A percentile compares a stretch with the other conserved stretches of the same genome.
These are phyloP conservation scores for Drosophila kurseongensis DNA, from an alignment of 1,140 invertebrate species.

Conservation along the genomic window DNA sequence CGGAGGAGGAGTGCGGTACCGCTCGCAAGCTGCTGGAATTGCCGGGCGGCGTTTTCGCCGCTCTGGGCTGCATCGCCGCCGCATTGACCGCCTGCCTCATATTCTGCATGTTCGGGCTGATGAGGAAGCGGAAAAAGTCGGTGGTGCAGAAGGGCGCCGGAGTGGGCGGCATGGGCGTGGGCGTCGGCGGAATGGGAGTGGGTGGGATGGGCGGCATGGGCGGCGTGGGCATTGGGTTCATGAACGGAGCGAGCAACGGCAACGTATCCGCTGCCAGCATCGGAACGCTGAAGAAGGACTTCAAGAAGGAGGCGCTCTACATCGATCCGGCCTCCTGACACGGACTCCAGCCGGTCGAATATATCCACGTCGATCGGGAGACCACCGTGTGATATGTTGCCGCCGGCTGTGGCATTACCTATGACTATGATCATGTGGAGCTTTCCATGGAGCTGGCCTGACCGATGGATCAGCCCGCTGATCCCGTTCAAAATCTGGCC, in stretches of 20 bases:
- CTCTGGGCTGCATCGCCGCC: conserved; percentile 86
- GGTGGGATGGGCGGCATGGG: conserved; percentile 81
- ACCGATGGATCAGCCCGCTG: conserved; percentile 31
- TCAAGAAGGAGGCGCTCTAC: conserved; percentile 86
- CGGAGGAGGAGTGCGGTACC: conserved; percentile 89
- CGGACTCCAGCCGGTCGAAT: conserved; percentile 93
- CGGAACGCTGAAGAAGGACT: conserved; percentile 84
- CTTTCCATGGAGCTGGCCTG: conserved; percentile 62
- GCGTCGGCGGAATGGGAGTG: conserved; percentile 52
- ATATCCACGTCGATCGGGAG: conserved; percentile 94
- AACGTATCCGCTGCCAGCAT: conserved; percentile 73
- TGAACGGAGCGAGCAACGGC: conserved; percentile 79
- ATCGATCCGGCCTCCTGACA: conserved; percentile 91
- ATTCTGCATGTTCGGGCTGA: conserved; percentile 85
- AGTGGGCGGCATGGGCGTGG: conserved; percentile 67
- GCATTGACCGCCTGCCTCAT: conserved; percentile 86
- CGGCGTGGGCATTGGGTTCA: conserved; percentile 82
- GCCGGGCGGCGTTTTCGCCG: conserved; percentile 85
- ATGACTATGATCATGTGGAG: conserved; percentile 58
- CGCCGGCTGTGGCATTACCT: conserved; percentile 67
- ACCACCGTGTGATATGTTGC: conserved; percentile 91
- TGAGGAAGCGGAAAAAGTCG: conserved; percentile 86
- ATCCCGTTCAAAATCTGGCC: conserved; percentile 57
- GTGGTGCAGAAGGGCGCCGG: conserved; percentile 85
- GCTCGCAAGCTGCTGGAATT: conserved; percentile 85